Percentiles rank a stretch among this genome's conserved stretches.
These are phyloP conservation scores for Metellina segmentata DNA, from an alignment of 2,888 invertebrate species.

Conservation along the genomic window DNA sequence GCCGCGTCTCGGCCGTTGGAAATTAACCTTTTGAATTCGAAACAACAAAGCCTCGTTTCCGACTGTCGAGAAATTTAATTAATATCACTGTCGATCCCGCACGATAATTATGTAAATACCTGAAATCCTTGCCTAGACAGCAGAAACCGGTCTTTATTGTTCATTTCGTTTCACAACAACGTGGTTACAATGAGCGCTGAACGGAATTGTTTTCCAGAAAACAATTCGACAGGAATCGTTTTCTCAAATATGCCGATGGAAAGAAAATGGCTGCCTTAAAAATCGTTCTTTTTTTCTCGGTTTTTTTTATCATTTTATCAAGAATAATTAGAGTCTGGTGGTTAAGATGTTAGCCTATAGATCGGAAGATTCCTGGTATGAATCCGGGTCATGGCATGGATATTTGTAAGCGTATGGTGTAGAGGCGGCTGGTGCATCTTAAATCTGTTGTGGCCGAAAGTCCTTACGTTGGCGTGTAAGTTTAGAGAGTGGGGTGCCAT, in stretches of 20 bases:
- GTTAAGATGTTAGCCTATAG: too few relatives aligned
- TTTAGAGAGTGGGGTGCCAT: too few relatives aligned
- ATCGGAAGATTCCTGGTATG: too few relatives aligned
- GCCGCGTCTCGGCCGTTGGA: not conserved
- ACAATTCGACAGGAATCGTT: not conserved
- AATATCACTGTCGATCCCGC: conserved; percentile 35
- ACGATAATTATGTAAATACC: conserved; percentile 44
- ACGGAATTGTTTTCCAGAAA: not conserved
- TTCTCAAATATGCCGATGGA: not conserved
- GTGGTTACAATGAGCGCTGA: conserved; percentile 21
- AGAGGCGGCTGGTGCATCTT: too few relatives aligned
- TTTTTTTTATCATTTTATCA: not conserved
- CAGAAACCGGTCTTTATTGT: not conserved
- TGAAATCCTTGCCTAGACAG: not conserved
- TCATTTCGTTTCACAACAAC: not conserved
- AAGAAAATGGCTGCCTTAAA: not conserved
- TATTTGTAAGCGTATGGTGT: too few relatives aligned
- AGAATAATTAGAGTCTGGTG: too few relatives aligned
- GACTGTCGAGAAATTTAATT: conserved; percentile 5
- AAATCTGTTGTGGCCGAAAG: too few relatives aligned
- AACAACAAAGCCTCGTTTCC: not conserved
- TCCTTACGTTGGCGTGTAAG: too few relatives aligned
- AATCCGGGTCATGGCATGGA: too few relatives aligned
- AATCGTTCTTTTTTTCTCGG: not conserved
- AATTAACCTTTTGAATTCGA: conserved; percentile 1